Conservation (phyloP, 2,113 vertebrate genomes). For the Panthera uncia region DNA sequence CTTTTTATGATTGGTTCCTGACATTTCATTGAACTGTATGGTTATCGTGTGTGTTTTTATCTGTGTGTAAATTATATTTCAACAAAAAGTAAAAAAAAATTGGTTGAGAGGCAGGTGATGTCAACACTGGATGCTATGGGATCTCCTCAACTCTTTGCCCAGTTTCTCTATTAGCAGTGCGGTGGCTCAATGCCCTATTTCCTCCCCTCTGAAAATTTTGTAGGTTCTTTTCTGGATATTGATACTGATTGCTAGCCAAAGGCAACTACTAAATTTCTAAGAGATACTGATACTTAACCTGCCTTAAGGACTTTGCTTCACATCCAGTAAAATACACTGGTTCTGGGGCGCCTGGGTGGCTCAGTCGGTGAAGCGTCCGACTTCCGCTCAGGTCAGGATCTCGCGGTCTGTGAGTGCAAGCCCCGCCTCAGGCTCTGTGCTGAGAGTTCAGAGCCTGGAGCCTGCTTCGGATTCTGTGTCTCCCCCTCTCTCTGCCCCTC, state of each 20-base stretch:
- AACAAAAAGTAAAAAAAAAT: background rate
- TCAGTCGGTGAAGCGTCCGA: too few species aligned
- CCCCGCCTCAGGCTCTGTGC: too few species aligned
- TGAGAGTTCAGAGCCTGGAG: too few species aligned
- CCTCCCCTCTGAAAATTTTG: background rate
- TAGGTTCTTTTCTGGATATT: conserved; percentile 1
- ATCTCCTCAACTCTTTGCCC: background rate
- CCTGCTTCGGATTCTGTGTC: too few species aligned
- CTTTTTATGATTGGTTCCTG: background rate
- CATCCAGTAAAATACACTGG: background rate
- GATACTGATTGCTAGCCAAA: background rate
- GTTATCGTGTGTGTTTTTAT: background rate
- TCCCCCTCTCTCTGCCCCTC: too few species aligned
- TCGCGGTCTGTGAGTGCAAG: too few species aligned
- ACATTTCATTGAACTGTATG: background rate
- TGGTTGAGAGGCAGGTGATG: background rate
- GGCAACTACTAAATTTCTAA: conserved; percentile 2
- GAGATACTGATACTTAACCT: background rate
- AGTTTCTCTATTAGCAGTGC: background rate
- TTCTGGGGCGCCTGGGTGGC: background rate
- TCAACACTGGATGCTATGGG: background rate
- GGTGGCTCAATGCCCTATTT: background rate
- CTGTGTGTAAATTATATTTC: background rate
- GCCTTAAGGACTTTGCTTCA: background rate
- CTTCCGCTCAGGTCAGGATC: too few species aligned